Percentiles rank a stretch among this genome's conserved stretches.
Evolutionary conservation across 2,113 vertebrate genomes (phyloP).

Genomic region (Tragulus kanchil): DNA sequence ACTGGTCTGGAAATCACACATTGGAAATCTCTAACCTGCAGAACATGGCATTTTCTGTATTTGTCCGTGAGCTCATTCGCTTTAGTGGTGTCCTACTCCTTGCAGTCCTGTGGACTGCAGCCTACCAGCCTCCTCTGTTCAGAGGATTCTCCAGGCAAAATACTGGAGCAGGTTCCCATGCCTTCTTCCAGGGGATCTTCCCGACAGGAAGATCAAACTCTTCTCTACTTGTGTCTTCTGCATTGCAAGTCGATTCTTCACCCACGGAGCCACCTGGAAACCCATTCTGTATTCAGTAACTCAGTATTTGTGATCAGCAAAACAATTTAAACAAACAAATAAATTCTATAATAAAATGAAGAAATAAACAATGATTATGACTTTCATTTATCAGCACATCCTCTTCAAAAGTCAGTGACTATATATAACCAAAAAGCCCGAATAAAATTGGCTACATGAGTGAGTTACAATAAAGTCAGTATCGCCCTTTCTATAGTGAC

Average conservation of each 20-base stretch:
- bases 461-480: conserved; percentile 59
- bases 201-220: too few species aligned
- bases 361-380: background rate
- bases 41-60: background rate
- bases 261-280: too few species aligned
- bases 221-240: too few species aligned
- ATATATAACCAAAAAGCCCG: background rate
- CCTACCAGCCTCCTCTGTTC: too few species aligned
- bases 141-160: too few species aligned
- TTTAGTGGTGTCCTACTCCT: too few species aligned
- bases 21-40: background rate
- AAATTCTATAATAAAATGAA: background rate
- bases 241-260: too few species aligned
- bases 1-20: background rate
- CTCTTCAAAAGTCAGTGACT: background rate
- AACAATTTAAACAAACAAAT: background rate
- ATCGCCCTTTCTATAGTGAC: conserved; percentile 37
- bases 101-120: too few species aligned
- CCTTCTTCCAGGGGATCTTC: too few species aligned
- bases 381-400: background rate
- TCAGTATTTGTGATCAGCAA: background rate
- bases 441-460: conserved; percentile 15
- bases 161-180: too few species aligned
- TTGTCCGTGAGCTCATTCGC: too few species aligned
- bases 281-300: background rate